phyloP scores from a whole-genome alignment of 2,113 vertebrate genomes.

The Tenebrosternarchus preto region DNA sequence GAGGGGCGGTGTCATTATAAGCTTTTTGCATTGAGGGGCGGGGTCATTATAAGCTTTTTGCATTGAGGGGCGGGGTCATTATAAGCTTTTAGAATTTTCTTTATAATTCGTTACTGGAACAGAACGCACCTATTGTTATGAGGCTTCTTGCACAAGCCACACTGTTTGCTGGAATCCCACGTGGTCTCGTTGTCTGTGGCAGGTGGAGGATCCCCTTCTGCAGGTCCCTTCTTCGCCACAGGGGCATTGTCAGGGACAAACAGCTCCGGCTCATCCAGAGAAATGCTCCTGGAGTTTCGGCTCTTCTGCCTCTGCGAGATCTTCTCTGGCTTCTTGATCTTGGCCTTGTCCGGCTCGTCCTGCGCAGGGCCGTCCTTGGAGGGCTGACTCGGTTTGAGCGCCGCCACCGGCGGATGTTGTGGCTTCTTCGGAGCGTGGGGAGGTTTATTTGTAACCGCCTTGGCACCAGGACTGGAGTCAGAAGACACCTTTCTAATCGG shows the following conservation, averaged over 20 bases:
- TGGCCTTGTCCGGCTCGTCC: slow-evolving; percentile 79
- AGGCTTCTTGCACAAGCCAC: slow-evolving; percentile 92
- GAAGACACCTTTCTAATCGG: slow-evolving; percentile 51
- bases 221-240: slow-evolving; percentile 81
- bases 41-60: too few relatives aligned
- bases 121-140: slow-evolving; percentile 87
- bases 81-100: too few relatives aligned
- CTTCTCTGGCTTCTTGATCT: slow-evolving; percentile 84
- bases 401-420: slow-evolving; percentile 8
- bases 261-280: slow-evolving; percentile 92
- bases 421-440: slow-evolving; percentile 61
- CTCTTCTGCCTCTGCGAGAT: slow-evolving; percentile 83
- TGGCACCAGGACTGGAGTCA: slow-evolving; percentile 54
- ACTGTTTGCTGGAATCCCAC: slow-evolving; percentile 93
- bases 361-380: slow-evolving; percentile 77
- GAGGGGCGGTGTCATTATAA: too few relatives aligned
- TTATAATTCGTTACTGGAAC: neutral
- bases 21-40: too few relatives aligned
- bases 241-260: slow-evolving; percentile 98
- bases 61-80: too few relatives aligned
- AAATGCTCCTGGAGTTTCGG: slow-evolving; percentile 84
- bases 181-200: slow-evolving; percentile 77
- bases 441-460: slow-evolving; percentile 55
- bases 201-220: slow-evolving; percentile 76
- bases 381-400: slow-evolving; percentile 35